Percentiles rank a stretch among this genome's conserved stretches.
Conservation (phyloP, 2,797 vertebrate species). For the Choloepus didactylus region DNA sequence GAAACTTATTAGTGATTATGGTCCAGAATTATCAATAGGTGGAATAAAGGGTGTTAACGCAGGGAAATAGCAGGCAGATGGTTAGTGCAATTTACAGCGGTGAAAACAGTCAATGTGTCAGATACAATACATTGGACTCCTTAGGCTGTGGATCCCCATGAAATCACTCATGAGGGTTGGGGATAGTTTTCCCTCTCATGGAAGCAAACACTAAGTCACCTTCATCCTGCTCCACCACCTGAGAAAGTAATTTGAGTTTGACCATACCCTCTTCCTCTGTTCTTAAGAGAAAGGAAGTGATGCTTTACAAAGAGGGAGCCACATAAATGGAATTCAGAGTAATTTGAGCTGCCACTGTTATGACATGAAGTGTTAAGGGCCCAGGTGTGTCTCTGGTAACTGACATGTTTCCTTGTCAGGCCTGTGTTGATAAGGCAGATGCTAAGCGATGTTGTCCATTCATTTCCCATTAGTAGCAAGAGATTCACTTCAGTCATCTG, state of each 20-base stretch:
- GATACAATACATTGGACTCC: no score
- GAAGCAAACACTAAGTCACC: background rate
- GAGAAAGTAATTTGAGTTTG: background rate
- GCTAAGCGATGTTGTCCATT: background rate
- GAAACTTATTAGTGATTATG: background rate
- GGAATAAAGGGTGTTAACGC: accelerated
- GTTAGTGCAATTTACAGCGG: background rate
- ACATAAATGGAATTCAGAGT: accelerated
- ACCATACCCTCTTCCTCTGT: accelerated
- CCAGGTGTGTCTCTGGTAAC: background rate
- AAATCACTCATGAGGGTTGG: no score
- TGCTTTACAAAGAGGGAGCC: background rate
- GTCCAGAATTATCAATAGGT: accelerated
- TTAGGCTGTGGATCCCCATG: accelerated
- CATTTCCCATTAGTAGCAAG: background rate
- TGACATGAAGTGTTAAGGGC: background rate
- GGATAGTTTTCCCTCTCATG: background rate
- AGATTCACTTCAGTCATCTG: background rate
- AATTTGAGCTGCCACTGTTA: accelerated
- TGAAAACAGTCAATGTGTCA: background rate
- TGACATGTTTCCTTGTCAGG: background rate
- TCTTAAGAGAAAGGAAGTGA: no score
- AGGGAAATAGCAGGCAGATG: background rate
- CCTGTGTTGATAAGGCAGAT: background rate
- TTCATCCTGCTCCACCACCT: background rate